Conservation (phyloP, 2,888 invertebrate species). For the Oscheius sp. region DNA sequence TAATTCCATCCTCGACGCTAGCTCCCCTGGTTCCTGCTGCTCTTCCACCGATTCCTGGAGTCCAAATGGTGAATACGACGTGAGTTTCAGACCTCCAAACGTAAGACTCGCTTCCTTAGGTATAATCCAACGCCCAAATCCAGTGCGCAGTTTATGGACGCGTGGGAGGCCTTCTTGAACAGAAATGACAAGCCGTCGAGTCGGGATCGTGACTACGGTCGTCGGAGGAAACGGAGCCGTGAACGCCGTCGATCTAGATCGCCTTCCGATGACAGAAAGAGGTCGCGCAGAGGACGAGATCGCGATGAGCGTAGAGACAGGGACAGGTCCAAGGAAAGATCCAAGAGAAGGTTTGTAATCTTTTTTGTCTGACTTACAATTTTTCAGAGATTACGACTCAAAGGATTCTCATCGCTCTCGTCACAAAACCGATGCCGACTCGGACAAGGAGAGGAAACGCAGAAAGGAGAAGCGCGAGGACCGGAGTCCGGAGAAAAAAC, state of each 20-base stretch:
- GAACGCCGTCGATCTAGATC: constrained; percentile 17
- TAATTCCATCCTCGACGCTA: neutral
- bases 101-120: constrained; percentile 10
- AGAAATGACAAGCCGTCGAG: constrained; percentile 42
- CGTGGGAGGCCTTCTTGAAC: constrained; percentile 45
- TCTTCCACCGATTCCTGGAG: constrained; percentile 34
- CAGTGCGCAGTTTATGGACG: constrained; percentile 35
- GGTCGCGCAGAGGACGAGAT: neutral
- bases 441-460: neutral
- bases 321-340: constrained; percentile 10
- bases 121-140: constrained; percentile 22
- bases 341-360: neutral
- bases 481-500: constrained; percentile 8
- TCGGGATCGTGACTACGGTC: constrained; percentile 20
- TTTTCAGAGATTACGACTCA: constrained; percentile 18
- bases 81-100: constrained; percentile 6
- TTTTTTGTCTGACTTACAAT: neutral
- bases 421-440: neutral
- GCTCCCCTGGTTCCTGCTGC: neutral
- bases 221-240: constrained; percentile 22
- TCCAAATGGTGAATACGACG: constrained; percentile 21
- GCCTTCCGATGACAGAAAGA: constrained; percentile 13
- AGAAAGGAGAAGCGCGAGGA: constrained; percentile 24
- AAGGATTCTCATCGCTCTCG: constrained; percentile 7
- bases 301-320: neutral